Evolutionary conservation across 2,113 vertebrate species (phyloP).

Genomic region (Phycodurus eques): DNA sequence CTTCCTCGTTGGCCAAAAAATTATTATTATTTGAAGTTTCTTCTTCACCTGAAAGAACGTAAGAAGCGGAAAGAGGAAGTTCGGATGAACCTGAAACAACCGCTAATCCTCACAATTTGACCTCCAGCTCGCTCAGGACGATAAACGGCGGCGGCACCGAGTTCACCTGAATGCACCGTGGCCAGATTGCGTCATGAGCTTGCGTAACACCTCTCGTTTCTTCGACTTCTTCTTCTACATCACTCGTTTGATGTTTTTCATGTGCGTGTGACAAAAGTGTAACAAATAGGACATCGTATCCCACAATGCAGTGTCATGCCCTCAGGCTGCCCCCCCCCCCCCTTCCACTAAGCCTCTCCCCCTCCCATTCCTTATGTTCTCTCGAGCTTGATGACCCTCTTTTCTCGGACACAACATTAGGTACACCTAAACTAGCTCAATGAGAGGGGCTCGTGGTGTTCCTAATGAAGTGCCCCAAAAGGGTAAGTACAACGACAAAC

Average conservation of each 20-base stretch:
- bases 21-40: too few species aligned
- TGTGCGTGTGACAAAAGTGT: not conserved
- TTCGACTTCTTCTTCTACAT: slow-evolving; percentile 38
- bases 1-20: too few species aligned
- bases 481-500: too few species aligned
- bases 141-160: not conserved
- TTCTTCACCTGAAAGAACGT: too few species aligned
- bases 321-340: not conserved
- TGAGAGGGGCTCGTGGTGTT: too few species aligned
- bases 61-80: too few species aligned
- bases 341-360: not conserved
- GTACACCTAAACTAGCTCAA: not conserved
- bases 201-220: slow-evolving; percentile 47
- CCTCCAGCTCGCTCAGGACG: not conserved
- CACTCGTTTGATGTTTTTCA: not conserved
- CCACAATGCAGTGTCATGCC: too few species aligned
- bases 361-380: not conserved
- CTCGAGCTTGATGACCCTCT: not conserved
- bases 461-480: too few species aligned
- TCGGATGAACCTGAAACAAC: too few species aligned
- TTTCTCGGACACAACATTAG: slow-evolving; percentile 1
- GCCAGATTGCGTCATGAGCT: slow-evolving; percentile 58
- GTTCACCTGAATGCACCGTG: slow-evolving; percentile 45
- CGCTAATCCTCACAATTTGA: too few species aligned
- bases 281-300: not conserved